Evolutionary conservation across 2,888 invertebrate species (phyloP).

Genomic region (Heterodera filipjevi): DNA sequence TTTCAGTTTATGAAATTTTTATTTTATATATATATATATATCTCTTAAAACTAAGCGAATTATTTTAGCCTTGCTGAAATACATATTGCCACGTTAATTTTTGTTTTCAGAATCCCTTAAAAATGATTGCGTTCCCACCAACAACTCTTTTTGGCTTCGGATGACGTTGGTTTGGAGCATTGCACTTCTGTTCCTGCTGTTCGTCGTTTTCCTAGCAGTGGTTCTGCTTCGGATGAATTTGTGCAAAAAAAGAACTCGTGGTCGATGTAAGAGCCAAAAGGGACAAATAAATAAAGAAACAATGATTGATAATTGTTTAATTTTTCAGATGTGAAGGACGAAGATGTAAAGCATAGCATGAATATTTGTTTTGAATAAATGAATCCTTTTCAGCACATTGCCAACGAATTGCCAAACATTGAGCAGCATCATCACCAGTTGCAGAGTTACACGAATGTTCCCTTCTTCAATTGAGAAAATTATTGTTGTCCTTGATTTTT

Average conservation of each 20-base stretch:
- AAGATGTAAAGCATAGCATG: neutral
- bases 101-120: neutral
- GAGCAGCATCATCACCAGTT: neutral
- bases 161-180: neutral
- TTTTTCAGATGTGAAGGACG: neutral
- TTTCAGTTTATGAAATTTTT: neutral
- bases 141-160: neutral
- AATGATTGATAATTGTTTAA: neutral
- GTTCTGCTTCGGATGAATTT: neutral
- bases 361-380: neutral
- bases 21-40: too few relatives aligned
- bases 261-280: neutral
- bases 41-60: too few relatives aligned
- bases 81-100: too few relatives aligned
- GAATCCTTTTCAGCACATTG: neutral
- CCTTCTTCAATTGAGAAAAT: neutral
- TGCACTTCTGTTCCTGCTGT: slow-evolving; percentile 1
- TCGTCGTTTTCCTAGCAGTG: neutral
- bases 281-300: neutral
- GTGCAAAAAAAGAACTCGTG: neutral
- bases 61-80: too few relatives aligned
- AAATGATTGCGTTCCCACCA: neutral
- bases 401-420: neutral
- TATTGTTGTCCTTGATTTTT: too few relatives aligned
- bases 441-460: neutral